Conservation (phyloP, 2,888 invertebrate genomes). For the Bembecia ichneumoniformis region DNA sequence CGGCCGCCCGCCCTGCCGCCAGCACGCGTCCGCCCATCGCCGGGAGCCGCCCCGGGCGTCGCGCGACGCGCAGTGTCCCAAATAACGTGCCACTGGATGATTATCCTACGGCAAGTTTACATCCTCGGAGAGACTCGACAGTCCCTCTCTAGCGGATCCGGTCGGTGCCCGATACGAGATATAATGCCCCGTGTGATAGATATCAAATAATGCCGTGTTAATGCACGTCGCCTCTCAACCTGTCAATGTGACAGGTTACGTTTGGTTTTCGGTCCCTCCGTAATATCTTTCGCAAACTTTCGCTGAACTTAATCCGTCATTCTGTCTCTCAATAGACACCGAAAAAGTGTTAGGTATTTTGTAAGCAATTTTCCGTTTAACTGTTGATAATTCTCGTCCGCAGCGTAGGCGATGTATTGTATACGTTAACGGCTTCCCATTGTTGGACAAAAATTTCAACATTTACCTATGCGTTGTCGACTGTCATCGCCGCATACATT, state of each 20-base stretch:
- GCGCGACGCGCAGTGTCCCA: conserved; percentile 26
- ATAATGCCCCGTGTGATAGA: conserved; percentile 13
- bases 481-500: too few relatives aligned
- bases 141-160: too few relatives aligned
- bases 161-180: not conserved
- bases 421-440: too few relatives aligned
- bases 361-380: not conserved
- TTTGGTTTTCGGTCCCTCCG: conserved; percentile 5
- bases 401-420: too few relatives aligned
- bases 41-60: conserved; percentile 16
- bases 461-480: too few relatives aligned
- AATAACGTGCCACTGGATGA: conserved; percentile 24
- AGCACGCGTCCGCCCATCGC: conserved; percentile 30
- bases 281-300: conserved; percentile 14
- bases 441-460: too few relatives aligned
- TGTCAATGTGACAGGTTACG: conserved; percentile 18
- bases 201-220: not conserved
- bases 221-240: conserved; percentile 10
- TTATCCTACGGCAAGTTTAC: not conserved
- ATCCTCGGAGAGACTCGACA: not conserved
- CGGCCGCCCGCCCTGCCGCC: conserved; percentile 56
- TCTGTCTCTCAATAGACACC: conserved; percentile 15
- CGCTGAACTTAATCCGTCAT: conserved; percentile 30
- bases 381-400: too few relatives aligned
- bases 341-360: not conserved